phyloP scores from a whole-genome alignment of 2,888 invertebrate species.

The Hemistola chrysoprasaria region DNA sequence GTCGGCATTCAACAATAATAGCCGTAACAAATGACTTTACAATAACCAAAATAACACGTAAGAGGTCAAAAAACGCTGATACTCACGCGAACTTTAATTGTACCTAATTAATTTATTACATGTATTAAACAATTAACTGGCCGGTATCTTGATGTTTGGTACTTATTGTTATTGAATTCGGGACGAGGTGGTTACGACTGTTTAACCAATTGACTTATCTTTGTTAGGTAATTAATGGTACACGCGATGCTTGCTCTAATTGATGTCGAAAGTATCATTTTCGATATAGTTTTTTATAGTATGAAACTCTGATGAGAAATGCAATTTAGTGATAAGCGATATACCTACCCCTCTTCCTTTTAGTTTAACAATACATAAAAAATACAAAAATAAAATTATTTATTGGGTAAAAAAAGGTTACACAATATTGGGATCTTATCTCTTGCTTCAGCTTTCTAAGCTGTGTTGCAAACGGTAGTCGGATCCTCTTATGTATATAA shows the following conservation, averaged over 20 bases:
- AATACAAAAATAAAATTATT: no score
- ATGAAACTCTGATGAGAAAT: conserved; percentile 10
- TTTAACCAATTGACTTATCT: conserved; percentile 77
- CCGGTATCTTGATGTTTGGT: conserved; percentile 66
- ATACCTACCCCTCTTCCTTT: no score
- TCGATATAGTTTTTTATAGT: conserved; percentile 51
- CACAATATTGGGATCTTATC: no score
- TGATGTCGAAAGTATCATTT: conserved; percentile 53
- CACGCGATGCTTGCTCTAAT: conserved; percentile 67
- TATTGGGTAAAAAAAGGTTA: no score
- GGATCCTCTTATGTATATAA: no score
- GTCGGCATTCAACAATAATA: conserved; percentile 44
- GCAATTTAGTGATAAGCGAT: conserved; percentile 1
- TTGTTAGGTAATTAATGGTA: conserved; percentile 72
- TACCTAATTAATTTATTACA: conserved; percentile 80
- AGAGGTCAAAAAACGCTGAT: conserved; percentile 30
- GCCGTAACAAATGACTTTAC: conserved; percentile 56
- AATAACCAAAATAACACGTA: conserved; percentile 35
- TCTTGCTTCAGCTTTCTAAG: no score
- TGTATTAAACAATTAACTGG: conserved; percentile 80
- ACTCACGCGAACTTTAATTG: conserved; percentile 74
- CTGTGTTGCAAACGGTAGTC: no score
- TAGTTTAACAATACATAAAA: no score
- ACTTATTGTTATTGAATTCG: conserved; percentile 73
- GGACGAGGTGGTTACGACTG: conserved; percentile 50